phyloP scores from a whole-genome alignment of 2,797 vertebrate species.

The Phataginus tetradactyla region DNA sequence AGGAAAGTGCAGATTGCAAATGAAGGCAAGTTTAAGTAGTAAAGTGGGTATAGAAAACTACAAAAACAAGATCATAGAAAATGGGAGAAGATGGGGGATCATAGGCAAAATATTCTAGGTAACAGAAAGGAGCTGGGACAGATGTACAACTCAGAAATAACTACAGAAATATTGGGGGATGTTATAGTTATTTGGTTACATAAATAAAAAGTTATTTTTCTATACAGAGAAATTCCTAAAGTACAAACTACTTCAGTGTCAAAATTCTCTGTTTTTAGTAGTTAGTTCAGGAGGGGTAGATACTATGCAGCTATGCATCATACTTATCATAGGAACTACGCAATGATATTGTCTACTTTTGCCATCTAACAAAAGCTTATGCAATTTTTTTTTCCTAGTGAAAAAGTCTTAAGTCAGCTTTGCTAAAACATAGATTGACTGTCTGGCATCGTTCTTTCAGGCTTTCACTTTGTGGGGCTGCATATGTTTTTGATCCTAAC shows the following conservation, averaged over 20 bases:
- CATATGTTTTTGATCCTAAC: background rate
- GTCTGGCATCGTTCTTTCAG: background rate
- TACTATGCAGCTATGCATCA: background rate
- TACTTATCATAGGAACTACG: background rate
- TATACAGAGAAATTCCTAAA: background rate
- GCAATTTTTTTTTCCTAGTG: background rate
- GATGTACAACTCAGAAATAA: background rate
- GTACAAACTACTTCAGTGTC: background rate
- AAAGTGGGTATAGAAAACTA: background rate
- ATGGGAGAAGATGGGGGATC: background rate
- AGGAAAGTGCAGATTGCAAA: background rate
- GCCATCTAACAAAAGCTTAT: background rate
- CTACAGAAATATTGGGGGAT: background rate
- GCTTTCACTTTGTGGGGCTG: conserved; percentile 32
- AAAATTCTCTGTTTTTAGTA: background rate
- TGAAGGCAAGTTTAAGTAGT: background rate
- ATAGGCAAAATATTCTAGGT: background rate
- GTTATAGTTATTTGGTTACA: background rate
- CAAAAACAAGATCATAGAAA: background rate
- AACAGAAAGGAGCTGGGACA: background rate
- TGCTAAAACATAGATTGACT: conserved; percentile 22
- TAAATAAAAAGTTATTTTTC: background rate
- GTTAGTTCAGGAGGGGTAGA: background rate
- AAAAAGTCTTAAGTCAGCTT: conserved; percentile 29
- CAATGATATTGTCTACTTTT: background rate